Conservation (phyloP, 2,888 invertebrate species). For the Caenorhabditis sulstoni region DNA sequence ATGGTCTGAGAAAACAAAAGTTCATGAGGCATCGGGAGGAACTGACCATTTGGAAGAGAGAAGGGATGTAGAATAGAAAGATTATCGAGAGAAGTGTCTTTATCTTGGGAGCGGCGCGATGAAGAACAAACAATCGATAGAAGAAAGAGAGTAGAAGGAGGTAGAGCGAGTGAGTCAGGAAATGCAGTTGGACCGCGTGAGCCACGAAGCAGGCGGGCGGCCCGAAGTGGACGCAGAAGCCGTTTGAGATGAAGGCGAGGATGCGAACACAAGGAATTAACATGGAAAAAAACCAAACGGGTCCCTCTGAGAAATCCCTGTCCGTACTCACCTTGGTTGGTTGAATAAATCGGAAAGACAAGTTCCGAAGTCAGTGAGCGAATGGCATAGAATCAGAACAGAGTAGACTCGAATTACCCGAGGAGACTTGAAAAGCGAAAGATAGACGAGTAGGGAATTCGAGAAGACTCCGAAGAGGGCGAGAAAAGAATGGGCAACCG, state of each 20-base stretch:
- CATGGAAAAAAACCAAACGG: too few relatives aligned
- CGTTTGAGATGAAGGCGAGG: conserved; percentile 3
- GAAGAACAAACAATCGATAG: conserved; percentile 2
- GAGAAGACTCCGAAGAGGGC: conserved; percentile 5
- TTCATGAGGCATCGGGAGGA: background rate
- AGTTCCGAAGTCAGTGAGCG: conserved; percentile 2
- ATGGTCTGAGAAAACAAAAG: background rate
- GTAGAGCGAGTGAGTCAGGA: conserved; percentile 10
- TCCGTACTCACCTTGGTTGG: background rate
- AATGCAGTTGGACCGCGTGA: background rate
- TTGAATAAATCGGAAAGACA: conserved; percentile 6
- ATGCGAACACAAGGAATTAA: conserved; percentile 2
- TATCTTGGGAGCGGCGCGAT: background rate
- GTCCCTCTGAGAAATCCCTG: too few relatives aligned
- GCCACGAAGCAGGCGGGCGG: background rate
- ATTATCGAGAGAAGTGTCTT: background rate
- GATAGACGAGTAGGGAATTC: conserved; percentile 6
- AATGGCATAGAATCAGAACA: conserved; percentile 3
- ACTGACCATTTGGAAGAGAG: conserved; percentile 6
- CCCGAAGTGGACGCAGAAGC: background rate
- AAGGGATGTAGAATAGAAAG: conserved; percentile 2
- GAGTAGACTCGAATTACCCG: background rate
- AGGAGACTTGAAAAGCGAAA: conserved; percentile 9
- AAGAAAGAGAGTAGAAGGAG: conserved; percentile 7
- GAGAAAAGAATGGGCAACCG: background rate